A percentile compares a stretch with the other conserved stretches of the same genome.
Conservation (phyloP, 1,140 invertebrate species). For the Watersipora subatra region DNA sequence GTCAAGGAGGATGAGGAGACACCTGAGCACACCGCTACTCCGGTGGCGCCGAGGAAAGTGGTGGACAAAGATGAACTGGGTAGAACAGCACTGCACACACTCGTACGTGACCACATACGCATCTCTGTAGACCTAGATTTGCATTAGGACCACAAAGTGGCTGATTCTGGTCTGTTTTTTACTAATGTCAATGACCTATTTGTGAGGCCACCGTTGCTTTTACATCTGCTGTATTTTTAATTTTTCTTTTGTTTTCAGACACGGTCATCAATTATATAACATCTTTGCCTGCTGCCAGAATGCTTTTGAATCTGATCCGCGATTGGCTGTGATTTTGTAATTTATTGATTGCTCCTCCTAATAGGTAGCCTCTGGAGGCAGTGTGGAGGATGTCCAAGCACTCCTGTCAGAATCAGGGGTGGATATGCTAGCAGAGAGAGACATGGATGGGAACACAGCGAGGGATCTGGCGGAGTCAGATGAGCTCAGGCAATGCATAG, state of each 20-base stretch:
- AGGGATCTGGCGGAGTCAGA: not conserved
- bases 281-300: too few species aligned
- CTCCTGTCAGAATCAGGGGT: not conserved
- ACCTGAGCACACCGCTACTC: not conserved
- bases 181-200: too few species aligned
- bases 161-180: too few species aligned
- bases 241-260: too few species aligned
- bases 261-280: too few species aligned
- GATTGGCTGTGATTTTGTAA: too few species aligned
- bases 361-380: not conserved
- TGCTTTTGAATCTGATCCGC: too few species aligned
- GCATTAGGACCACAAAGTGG: too few species aligned
- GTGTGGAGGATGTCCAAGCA: not conserved
- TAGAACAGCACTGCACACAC: not conserved
- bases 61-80: not conserved
- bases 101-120: not conserved
- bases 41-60: not conserved
- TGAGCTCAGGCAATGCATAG: not conserved
- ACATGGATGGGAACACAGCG: constrained; percentile 1
- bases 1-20: constrained; percentile 4
- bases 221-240: too few species aligned
- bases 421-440: not conserved
- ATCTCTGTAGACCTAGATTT: too few species aligned
- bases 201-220: too few species aligned
- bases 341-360: too few species aligned